These are phyloP conservation scores for Drosophila rellima DNA, from an alignment of 2,888 invertebrate genomes.

Conservation along the genomic window DNA sequence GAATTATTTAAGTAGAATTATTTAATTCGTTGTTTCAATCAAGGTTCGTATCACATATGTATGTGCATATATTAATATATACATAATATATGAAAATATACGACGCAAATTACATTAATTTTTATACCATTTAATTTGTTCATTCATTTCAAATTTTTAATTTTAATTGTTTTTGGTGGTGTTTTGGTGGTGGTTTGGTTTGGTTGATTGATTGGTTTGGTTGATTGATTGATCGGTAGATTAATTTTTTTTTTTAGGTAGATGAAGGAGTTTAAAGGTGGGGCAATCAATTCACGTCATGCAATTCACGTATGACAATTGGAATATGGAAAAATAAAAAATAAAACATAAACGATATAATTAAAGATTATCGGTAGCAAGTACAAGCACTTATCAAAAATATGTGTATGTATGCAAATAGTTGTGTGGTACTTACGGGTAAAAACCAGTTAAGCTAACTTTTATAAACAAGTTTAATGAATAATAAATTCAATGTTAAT, in stretches of 20 bases:
- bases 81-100: constrained; percentile 4
- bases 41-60: constrained; percentile 24
- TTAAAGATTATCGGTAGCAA: constrained; percentile 51
- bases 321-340: constrained; percentile 73
- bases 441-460: constrained; percentile 3
- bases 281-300: constrained; percentile 83
- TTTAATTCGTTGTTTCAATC: constrained; percentile 47
- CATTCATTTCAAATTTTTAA: constrained; percentile 38
- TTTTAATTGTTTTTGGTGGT: constrained; percentile 46
- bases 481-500: neutral
- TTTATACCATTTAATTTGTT: constrained; percentile 37
- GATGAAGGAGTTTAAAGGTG: constrained; percentile 74
- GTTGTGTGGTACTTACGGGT: neutral
- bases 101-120: constrained; percentile 18
- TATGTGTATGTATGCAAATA: neutral
- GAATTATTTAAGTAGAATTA: constrained; percentile 73
- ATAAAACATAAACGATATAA: constrained; percentile 60
- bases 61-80: constrained; percentile 1
- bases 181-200: constrained; percentile 48
- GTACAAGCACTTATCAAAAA: constrained; percentile 24
- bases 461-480: neutral
- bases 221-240: constrained; percentile 60
- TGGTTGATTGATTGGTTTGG: constrained; percentile 50
- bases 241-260: constrained; percentile 65
- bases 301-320: constrained; percentile 79